Base-by-base conservation (phyloP, 1,140 invertebrate species). In the Sycophaga agraensis region DNA sequence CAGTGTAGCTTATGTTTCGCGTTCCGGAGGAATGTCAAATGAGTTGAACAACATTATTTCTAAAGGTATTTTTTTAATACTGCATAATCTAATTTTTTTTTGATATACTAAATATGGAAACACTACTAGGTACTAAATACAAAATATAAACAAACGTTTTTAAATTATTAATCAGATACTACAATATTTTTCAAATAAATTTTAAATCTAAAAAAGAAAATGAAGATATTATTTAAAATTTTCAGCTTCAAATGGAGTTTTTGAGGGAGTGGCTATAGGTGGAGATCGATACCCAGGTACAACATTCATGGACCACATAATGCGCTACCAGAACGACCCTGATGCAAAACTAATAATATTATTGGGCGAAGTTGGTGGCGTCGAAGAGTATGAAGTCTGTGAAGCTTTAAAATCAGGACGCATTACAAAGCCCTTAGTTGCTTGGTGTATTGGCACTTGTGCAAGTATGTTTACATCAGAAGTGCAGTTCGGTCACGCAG, bases 401-500 rank as follows among this genome's bases (percentile, higher is more conserved):
- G 83, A 90, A 39, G 96, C 95, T 1, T 83, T 99, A 0, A 87
- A 92, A 70, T 84, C 87, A 40, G 87, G 89, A 6, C 83, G 85
- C 48, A 89, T 99, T 49, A 96, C 88, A 16, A 99, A 99, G 76
- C 97, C 97, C 0, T 72, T 99, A 39, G 90, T 99, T 2, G 95
- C 96, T 12, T 99, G 97, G 97, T 99, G 97, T 75, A 98, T 99
- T 69, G 97, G 96, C 59, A 97, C 93, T 0, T 96, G 89, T 66
- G 88, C 89, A 1, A 86, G 88, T 80, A 97, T 97, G 94, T 97
- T 97, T 74, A 93, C 90, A 3, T 92, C 94, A 8, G 95, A 98
- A 76, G 97, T 99, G n/a, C 97, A 99, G 80, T 99, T 99, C 81
- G 97, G 97, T 0, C 97, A 99, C 83, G 97, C 97, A 68, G 97